Percentiles rank a stretch among this genome's conserved stretches.
phyloP scores from a whole-genome alignment of 1,140 invertebrate genomes.

The Doryteuthis pealeii region DNA sequence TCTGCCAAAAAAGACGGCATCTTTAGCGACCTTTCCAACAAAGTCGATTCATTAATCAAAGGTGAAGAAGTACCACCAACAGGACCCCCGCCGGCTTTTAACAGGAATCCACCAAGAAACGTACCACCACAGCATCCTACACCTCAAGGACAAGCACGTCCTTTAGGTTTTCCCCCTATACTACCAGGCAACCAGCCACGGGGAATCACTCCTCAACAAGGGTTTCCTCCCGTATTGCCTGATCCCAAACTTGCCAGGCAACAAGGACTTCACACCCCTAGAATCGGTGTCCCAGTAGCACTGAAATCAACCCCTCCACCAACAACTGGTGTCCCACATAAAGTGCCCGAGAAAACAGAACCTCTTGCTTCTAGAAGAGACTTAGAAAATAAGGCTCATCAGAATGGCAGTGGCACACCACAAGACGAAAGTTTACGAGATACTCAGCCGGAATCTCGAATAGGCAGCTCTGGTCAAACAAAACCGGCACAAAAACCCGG shows the following conservation, averaged over 20 bases:
- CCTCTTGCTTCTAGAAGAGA: not conserved
- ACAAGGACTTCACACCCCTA: not conserved
- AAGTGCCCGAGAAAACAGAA: not conserved
- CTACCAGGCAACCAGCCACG: not conserved
- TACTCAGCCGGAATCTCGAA: not conserved
- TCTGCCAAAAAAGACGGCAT: constrained; percentile 56
- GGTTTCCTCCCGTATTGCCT: constrained; percentile 5
- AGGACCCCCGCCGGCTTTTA: not conserved
- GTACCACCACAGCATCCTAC: not conserved
- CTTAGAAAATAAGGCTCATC: not conserved
- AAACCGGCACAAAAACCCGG: not conserved
- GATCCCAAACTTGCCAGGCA: constrained; percentile 1
- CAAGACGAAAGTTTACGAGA: not conserved
- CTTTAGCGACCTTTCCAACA: constrained; percentile 49
- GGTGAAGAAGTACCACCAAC: constrained; percentile 3
- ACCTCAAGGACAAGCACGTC: not conserved
- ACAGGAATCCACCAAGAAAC: not conserved
- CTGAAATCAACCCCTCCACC: not conserved
- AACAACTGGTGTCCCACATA: not conserved
- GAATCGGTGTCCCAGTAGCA: constrained; percentile 2
- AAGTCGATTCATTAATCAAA: constrained; percentile 34
- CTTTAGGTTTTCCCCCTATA: constrained; percentile 7
- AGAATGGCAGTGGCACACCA: not conserved
- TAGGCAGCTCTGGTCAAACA: not conserved
- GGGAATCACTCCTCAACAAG: constrained; percentile 4